Evolutionary conservation across 2,888 invertebrate genomes (phyloP).

Genomic region (Lithophane leautieri): DNA sequence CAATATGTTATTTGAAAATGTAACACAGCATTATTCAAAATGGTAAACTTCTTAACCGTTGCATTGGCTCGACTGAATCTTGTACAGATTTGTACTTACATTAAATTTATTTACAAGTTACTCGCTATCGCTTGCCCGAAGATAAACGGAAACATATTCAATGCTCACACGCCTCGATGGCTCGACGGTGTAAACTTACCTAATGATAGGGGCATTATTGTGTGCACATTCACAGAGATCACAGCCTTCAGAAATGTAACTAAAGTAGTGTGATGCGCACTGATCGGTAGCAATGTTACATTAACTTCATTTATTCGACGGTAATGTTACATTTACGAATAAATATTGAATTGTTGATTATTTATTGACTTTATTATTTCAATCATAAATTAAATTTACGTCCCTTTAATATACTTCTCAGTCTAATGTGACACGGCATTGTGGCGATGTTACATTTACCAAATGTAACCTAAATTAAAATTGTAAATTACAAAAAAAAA

Average conservation of each 20-base stretch:
- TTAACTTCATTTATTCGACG: constrained; percentile 41
- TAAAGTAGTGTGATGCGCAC: constrained; percentile 63
- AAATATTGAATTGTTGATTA: constrained; percentile 57
- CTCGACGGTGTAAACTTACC: constrained; percentile 58
- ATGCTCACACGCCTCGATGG: constrained; percentile 41
- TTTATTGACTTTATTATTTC: constrained; percentile 60
- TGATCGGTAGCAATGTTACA: constrained; percentile 51
- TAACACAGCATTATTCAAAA: constrained; percentile 52
- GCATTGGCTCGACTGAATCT: constrained; percentile 69
- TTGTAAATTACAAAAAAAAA: constrained; percentile 25
- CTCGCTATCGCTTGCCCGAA: constrained; percentile 67
- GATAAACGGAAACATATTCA: constrained; percentile 60
- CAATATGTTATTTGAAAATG: constrained; percentile 53
- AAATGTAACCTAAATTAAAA: constrained; percentile 36
- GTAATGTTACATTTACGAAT: constrained; percentile 62
- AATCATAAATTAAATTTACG: constrained; percentile 65
- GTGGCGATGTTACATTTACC: constrained; percentile 47
- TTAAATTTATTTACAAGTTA: constrained; percentile 66
- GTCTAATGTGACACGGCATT: constrained; percentile 66
- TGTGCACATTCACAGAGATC: constrained; percentile 64
- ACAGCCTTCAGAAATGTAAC: constrained; percentile 67
- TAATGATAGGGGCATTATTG: constrained; percentile 66
- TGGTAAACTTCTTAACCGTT: constrained; percentile 32
- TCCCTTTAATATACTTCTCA: constrained; percentile 64
- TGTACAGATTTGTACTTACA: constrained; percentile 65